These are phyloP conservation scores for Ennomos erosarius DNA, from an alignment of 2,888 invertebrate genomes.

Conservation along the genomic window DNA sequence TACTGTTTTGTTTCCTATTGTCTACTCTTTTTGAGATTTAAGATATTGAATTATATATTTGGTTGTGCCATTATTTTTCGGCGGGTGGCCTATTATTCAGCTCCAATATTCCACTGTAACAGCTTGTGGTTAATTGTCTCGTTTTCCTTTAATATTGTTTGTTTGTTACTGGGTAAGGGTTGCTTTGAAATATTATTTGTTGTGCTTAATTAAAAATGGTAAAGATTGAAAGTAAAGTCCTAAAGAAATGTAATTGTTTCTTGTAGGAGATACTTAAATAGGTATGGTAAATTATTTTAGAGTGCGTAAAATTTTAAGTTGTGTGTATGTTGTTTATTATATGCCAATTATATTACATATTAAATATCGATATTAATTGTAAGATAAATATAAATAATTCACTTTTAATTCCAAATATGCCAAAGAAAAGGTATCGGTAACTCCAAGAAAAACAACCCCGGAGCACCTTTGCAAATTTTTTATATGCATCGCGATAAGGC, in stretches of 20 bases:
- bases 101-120: conserved; percentile 6
- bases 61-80: conserved; percentile 6
- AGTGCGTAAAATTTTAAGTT: no score
- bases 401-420: background rate
- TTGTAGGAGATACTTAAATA: no score
- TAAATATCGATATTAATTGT: no score
- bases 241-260: no score
- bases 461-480: conserved; percentile 4
- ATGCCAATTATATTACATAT: no score
- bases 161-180: background rate
- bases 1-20: conserved; percentile 1
- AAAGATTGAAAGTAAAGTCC: no score
- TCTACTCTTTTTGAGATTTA: background rate
- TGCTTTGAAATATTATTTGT: no score
- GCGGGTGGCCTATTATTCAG: conserved; percentile 10
- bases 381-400: no score
- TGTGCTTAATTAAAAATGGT: no score
- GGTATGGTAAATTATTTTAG: no score
- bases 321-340: no score
- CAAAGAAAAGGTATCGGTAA: background rate
- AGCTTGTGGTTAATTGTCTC: conserved; percentile 20
- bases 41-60: conserved; percentile 10
- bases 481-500: conserved; percentile 8
- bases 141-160: conserved; percentile 16
- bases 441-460: background rate